A percentile compares a stretch with the other conserved stretches of the same genome.
Evolutionary conservation across 2,113 vertebrate genomes (phyloP).

Genomic region (Siniperca knerii): DNA sequence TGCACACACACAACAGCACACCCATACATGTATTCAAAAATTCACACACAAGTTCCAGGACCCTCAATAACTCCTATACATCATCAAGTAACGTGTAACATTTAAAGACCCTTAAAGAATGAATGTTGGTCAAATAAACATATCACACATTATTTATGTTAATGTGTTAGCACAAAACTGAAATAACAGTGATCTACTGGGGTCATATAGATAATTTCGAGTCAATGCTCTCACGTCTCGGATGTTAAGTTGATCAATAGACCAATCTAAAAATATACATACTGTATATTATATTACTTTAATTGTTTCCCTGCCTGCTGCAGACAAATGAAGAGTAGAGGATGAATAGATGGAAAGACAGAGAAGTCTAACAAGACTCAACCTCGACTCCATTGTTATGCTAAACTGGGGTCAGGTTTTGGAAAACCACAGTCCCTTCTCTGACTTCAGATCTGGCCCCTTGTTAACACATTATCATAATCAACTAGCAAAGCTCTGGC

Average conservation of each 20-base stretch:
- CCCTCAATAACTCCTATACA: no score
- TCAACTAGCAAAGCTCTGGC: slow-evolving; percentile 41
- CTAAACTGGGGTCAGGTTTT: slow-evolving; percentile 51
- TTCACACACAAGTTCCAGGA: no score
- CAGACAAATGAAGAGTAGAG: slow-evolving; percentile 12
- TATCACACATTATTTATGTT: no score
- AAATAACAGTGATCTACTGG: background rate
- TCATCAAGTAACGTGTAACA: no score
- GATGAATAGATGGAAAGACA: slow-evolving; percentile 8
- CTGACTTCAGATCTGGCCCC: slow-evolving; percentile 44
- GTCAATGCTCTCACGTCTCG: background rate
- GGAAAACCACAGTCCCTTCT: slow-evolving; percentile 33
- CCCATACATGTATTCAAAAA: no score
- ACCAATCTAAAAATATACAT: background rate
- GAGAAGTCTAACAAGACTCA: slow-evolving; percentile 19
- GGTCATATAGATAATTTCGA: background rate
- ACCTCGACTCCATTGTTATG: slow-evolving; percentile 40
- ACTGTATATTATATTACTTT: background rate
- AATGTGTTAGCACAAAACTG: no score
- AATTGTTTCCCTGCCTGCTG: background rate
- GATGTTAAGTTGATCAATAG: background rate
- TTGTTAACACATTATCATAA: slow-evolving; percentile 68
- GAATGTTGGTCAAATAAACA: no score
- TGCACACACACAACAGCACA: no score
- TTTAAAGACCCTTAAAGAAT: no score